A percentile compares a stretch with the other conserved stretches of the same genome.
phyloP scores from a whole-genome alignment of 2,888 invertebrate species.

The Drosophila pseudotakahashii region DNA sequence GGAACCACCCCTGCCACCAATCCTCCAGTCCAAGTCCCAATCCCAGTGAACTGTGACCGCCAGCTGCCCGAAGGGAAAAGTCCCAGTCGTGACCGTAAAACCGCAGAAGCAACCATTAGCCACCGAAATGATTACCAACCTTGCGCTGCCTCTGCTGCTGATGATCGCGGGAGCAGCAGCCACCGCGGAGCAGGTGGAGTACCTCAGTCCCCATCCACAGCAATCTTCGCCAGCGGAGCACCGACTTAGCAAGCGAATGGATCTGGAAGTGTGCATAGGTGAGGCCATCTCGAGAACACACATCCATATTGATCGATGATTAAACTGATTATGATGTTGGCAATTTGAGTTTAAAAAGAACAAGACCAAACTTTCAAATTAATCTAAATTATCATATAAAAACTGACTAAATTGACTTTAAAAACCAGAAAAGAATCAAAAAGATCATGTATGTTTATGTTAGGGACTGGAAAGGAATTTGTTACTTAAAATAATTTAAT shows the following conservation, averaged over 20 bases:
- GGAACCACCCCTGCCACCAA: not conserved
- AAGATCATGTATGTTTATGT: too few species aligned
- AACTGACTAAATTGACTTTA: too few species aligned
- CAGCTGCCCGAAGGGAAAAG: slow-evolving; percentile 15
- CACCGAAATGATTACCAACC: slow-evolving; percentile 39
- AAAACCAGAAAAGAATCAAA: too few species aligned
- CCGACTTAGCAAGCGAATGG: slow-evolving; percentile 82
- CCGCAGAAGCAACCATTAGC: slow-evolving; percentile 41
- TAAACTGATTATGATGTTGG: too few species aligned
- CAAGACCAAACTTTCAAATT: too few species aligned
- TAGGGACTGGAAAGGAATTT: too few species aligned
- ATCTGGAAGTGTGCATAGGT: slow-evolving; percentile 84
- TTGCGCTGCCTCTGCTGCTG: slow-evolving; percentile 36
- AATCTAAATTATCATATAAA: too few species aligned
- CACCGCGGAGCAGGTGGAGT: slow-evolving; percentile 58
- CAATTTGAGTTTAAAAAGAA: too few species aligned
- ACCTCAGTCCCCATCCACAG: slow-evolving; percentile 26
- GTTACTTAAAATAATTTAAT: too few species aligned
- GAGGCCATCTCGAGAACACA: slow-evolving; percentile 28
- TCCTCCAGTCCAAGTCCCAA: too few species aligned
- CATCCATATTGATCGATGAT: not conserved
- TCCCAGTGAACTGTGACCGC: slow-evolving; percentile 57
- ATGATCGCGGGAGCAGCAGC: slow-evolving; percentile 46
- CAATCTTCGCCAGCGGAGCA: slow-evolving; percentile 51
- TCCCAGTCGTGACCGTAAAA: slow-evolving; percentile 1